phyloP scores from a whole-genome alignment of 2,113 vertebrate genomes.

The Kobus ellipsiprymnus region DNA sequence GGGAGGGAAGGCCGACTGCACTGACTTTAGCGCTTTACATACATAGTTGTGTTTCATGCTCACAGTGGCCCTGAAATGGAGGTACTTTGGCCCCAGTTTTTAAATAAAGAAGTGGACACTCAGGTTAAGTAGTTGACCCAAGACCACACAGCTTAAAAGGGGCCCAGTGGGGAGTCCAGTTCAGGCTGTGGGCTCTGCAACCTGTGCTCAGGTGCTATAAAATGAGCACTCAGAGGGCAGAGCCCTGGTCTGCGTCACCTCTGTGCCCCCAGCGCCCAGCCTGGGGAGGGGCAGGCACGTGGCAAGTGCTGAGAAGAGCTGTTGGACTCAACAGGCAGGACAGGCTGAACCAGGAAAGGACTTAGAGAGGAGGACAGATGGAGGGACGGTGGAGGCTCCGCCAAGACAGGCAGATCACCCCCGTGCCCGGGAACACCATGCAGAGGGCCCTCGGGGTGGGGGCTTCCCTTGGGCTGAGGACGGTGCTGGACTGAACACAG shows the following conservation, averaged over 20 bases:
- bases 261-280: background rate
- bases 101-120: background rate
- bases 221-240: background rate
- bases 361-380: background rate
- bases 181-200: background rate
- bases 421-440: background rate
- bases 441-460: background rate
- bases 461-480: background rate
- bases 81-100: background rate
- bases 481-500: background rate
- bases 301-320: background rate
- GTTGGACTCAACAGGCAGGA: background rate
- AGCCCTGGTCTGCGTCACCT: background rate
- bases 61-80: background rate
- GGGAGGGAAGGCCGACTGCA: too few species aligned
- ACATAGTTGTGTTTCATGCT: background rate
- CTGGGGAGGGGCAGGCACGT: background rate
- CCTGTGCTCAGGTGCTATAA: background rate
- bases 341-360: background rate
- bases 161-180: background rate
- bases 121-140: constrained; percentile 3
- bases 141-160: constrained; percentile 15
- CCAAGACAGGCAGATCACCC: background rate
- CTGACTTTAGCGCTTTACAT: background rate
- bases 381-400: background rate